Conservation (phyloP, 2,888 invertebrate species). For the Tiliacea citrago region DNA sequence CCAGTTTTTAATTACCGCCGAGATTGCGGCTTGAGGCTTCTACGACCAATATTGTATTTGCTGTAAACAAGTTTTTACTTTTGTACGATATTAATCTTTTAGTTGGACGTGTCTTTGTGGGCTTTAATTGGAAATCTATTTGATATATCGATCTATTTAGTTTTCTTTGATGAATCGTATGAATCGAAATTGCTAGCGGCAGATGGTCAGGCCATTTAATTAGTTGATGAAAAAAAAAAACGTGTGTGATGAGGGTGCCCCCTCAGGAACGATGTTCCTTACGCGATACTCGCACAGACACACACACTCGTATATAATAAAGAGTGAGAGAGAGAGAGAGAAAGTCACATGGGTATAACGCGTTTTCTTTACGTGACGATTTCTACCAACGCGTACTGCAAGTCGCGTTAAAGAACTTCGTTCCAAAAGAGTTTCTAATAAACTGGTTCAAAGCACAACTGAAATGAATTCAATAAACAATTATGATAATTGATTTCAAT, state of each 20-base stretch:
- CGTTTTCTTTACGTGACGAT: too few relatives aligned
- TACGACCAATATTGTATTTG: constrained; percentile 69
- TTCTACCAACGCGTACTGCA: too few relatives aligned
- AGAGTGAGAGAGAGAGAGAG: too few relatives aligned
- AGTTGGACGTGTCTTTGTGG: constrained; percentile 34
- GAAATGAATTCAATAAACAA: background rate
- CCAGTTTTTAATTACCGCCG: constrained; percentile 81
- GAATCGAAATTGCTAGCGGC: constrained; percentile 8
- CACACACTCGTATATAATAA: too few relatives aligned
- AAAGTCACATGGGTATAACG: too few relatives aligned
- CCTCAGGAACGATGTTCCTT: too few relatives aligned
- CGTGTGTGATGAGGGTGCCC: too few relatives aligned
- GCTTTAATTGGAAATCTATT: constrained; percentile 39
- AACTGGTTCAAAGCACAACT: constrained; percentile 1
- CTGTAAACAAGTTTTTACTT: constrained; percentile 71
- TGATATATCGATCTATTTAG: constrained; percentile 22
- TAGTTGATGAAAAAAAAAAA: background rate
- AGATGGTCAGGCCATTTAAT: background rate
- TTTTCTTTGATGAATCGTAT: constrained; percentile 4
- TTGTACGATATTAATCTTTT: constrained; percentile 64
- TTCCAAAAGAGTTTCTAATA: constrained; percentile 2
- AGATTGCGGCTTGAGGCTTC: constrained; percentile 71
- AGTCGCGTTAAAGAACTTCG: too few relatives aligned
- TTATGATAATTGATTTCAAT: background rate
- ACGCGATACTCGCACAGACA: too few relatives aligned